Evolutionary conservation across 2,797 vertebrate species (phyloP).

Genomic region (Gymnothorax javanicus): DNA sequence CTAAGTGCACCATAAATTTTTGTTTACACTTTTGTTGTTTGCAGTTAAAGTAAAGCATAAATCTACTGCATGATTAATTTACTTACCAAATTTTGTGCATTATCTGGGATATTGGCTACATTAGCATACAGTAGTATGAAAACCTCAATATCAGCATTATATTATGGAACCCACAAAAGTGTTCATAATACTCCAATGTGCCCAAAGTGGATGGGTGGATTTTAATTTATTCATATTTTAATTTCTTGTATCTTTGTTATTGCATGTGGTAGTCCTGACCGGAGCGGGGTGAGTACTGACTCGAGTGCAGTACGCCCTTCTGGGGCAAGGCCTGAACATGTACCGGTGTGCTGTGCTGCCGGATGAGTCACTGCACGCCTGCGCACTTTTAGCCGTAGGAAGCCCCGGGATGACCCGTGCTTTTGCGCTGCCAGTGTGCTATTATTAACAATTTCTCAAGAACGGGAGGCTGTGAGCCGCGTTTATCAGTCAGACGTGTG

Average conservation of each 20-base stretch:
- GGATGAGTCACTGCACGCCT: neutral
- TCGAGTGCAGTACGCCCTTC: too few species aligned
- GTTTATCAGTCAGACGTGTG: slow-evolving; percentile 5
- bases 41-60: too few species aligned
- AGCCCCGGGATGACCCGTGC: neutral
- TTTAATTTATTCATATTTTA: neutral
- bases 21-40: too few species aligned
- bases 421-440: neutral
- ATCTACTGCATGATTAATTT: too few species aligned
- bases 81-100: too few species aligned
- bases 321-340: neutral
- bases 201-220: neutral
- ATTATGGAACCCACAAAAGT: too few species aligned
- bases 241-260: neutral
- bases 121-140: too few species aligned
- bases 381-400: neutral
- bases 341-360: neutral
- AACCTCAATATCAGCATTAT: too few species aligned
- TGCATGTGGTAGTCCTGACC: neutral
- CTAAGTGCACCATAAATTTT: too few species aligned
- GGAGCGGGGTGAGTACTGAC: neutral
- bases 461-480: neutral
- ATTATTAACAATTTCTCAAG: neutral
- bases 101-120: too few species aligned
- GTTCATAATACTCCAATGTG: neutral